These are phyloP conservation scores for Tragelaphus buxtoni DNA, from an alignment of 2,113 vertebrate species.

Conservation along the genomic window DNA sequence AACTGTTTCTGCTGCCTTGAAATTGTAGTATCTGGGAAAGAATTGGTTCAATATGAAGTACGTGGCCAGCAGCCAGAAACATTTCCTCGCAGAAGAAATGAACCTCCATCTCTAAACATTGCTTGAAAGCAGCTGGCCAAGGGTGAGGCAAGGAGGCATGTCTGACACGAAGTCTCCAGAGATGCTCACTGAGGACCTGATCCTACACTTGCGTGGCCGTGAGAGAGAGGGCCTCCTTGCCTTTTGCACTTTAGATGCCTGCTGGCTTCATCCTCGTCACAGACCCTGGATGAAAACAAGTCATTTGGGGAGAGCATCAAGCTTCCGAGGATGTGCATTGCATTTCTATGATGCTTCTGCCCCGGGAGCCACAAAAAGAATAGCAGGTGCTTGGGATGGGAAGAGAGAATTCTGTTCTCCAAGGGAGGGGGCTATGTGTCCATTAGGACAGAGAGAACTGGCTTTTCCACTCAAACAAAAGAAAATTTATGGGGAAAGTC, in stretches of 20 bases:
- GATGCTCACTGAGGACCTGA: background rate
- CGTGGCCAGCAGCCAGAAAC: background rate
- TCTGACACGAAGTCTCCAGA: background rate
- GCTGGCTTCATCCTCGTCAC: background rate
- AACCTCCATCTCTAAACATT: background rate
- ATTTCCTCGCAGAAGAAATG: background rate
- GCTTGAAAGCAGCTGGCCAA: background rate
- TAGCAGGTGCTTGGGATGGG: background rate
- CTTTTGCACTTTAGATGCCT: background rate
- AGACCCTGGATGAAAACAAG: background rate
- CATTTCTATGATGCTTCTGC: background rate
- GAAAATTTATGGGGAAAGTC: background rate
- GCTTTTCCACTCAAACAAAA: background rate
- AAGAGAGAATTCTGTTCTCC: background rate
- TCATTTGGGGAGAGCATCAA: background rate
- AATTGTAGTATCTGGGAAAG: background rate
- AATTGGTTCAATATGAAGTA: background rate
- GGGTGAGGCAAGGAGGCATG: background rate
- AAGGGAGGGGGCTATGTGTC: accelerated
- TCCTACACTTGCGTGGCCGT: accelerated
- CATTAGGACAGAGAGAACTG: background rate
- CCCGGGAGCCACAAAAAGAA: background rate
- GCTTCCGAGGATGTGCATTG: background rate
- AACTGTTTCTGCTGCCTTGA: background rate
- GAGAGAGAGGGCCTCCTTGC: background rate